Conservation (phyloP, 2,888 invertebrate species). For the Caenorhabditis sulstoni region DNA sequence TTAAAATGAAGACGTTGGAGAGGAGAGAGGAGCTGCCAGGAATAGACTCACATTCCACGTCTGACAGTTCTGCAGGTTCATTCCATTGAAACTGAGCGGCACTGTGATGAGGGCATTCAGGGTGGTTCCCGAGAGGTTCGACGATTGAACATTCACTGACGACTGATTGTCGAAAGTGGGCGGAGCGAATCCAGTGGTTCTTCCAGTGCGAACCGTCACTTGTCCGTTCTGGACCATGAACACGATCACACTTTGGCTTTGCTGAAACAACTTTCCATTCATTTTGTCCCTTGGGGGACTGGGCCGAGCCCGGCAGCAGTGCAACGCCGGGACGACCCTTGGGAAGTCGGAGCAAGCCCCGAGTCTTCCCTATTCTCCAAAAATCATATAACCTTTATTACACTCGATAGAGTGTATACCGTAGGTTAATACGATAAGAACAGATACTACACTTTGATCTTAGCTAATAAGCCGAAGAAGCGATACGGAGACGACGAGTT, state of each 20-base stretch:
- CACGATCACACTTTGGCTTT: slow-evolving; percentile 44
- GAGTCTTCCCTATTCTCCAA: slow-evolving; percentile 55
- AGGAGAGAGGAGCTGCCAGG: background rate
- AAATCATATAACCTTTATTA: slow-evolving; percentile 58
- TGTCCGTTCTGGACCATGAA: slow-evolving; percentile 45
- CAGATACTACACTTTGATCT: slow-evolving; percentile 65
- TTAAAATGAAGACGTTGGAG: slow-evolving; percentile 12
- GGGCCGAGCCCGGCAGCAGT: slow-evolving; percentile 60
- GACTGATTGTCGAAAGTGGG: slow-evolving; percentile 39
- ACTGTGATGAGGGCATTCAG: slow-evolving; percentile 40
- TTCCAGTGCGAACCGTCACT: slow-evolving; percentile 45
- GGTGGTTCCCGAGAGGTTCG: slow-evolving; percentile 38
- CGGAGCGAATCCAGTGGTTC: slow-evolving; percentile 46
- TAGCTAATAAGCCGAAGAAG: slow-evolving; percentile 64
- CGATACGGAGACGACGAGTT: slow-evolving; percentile 9
- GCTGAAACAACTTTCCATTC: slow-evolving; percentile 35
- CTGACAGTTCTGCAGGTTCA: slow-evolving; percentile 49
- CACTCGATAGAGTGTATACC: slow-evolving; percentile 60
- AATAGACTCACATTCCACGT: slow-evolving; percentile 57
- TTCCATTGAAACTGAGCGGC: slow-evolving; percentile 46
- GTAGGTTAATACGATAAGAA: slow-evolving; percentile 65
- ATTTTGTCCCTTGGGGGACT: slow-evolving; percentile 35
- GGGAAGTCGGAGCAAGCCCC: slow-evolving; percentile 62
- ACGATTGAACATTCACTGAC: slow-evolving; percentile 23
- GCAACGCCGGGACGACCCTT: slow-evolving; percentile 61